A percentile compares a stretch with the other conserved stretches of the same genome.
Evolutionary conservation across 2,888 invertebrate species (phyloP).

Genomic region (Autographa gamma): DNA sequence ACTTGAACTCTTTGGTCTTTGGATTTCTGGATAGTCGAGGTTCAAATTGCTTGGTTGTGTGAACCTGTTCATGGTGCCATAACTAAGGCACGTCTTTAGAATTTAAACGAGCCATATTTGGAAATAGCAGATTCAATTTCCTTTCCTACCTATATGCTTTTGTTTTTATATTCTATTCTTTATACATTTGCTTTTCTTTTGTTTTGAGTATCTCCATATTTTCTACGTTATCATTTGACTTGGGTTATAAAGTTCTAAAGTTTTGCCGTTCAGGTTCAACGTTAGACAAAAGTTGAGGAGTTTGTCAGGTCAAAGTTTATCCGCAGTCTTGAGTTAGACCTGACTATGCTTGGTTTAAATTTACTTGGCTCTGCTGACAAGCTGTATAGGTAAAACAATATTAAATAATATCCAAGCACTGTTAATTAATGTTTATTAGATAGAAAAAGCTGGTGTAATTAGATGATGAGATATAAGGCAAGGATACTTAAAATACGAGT

Average conservation of each 20-base stretch:
- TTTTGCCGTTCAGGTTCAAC: not conserved
- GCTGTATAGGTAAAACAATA: too few species aligned
- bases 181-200: conserved; percentile 15
- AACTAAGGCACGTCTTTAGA: conserved; percentile 70
- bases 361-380: too few species aligned
- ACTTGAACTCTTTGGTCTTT: conserved; percentile 28
- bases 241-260: not conserved
- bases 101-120: conserved; percentile 74
- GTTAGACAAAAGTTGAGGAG: not conserved
- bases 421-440: too few species aligned
- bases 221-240: not conserved
- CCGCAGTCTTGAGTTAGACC: not conserved
- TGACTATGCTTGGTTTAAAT: not conserved
- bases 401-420: too few species aligned
- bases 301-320: not conserved
- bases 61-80: conserved; percentile 56
- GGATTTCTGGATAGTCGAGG: not conserved
- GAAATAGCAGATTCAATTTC: conserved; percentile 71
- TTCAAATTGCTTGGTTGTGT: conserved; percentile 13
- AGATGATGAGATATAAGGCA: too few species aligned
- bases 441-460: too few species aligned
- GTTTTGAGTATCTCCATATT: not conserved
- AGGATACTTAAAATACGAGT: too few species aligned
- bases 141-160: conserved; percentile 49
- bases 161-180: conserved; percentile 65